phyloP scores from a whole-genome alignment of 2,113 vertebrate genomes.

The Esox niger region DNA sequence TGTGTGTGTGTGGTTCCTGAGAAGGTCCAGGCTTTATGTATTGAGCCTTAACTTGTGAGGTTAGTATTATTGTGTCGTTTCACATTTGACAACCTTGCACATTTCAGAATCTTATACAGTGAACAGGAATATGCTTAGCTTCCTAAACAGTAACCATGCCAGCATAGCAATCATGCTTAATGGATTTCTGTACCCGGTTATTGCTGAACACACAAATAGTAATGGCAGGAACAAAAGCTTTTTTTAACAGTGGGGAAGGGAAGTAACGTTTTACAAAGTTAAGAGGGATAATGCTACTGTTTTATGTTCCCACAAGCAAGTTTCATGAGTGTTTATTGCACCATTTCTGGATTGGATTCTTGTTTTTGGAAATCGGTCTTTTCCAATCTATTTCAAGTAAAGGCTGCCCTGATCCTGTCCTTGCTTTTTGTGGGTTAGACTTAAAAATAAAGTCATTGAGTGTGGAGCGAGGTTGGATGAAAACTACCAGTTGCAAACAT shows the following conservation, averaged over 20 bases:
- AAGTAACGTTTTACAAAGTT: conserved; percentile 28
- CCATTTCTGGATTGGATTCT: conserved; percentile 15
- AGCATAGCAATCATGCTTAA: conserved; percentile 65
- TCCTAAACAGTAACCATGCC: conserved; percentile 58
- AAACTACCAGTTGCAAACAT: neutral
- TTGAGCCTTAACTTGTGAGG: conserved; percentile 36
- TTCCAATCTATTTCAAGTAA: conserved; percentile 3
- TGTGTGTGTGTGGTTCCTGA: conserved; percentile 5
- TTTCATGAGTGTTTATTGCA: conserved; percentile 25
- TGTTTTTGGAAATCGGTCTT: conserved; percentile 8
- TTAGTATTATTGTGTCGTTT: conserved; percentile 46
- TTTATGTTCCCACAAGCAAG: conserved; percentile 29
- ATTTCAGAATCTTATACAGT: conserved; percentile 53
- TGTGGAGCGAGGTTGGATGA: too few relatives aligned
- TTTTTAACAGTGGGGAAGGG: conserved; percentile 52
- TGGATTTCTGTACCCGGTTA: conserved; percentile 62
- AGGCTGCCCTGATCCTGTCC: too few relatives aligned
- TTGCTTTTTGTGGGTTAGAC: too few relatives aligned
- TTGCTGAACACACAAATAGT: conserved; percentile 67
- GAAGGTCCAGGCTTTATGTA: conserved; percentile 24
- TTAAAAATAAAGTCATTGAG: too few relatives aligned
- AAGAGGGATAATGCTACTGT: neutral
- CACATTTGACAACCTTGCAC: conserved; percentile 54
- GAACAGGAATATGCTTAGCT: conserved; percentile 64
- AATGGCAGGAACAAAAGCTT: conserved; percentile 43